Conservation (phyloP, 2,113 vertebrate species). For the Zingel zingel region DNA sequence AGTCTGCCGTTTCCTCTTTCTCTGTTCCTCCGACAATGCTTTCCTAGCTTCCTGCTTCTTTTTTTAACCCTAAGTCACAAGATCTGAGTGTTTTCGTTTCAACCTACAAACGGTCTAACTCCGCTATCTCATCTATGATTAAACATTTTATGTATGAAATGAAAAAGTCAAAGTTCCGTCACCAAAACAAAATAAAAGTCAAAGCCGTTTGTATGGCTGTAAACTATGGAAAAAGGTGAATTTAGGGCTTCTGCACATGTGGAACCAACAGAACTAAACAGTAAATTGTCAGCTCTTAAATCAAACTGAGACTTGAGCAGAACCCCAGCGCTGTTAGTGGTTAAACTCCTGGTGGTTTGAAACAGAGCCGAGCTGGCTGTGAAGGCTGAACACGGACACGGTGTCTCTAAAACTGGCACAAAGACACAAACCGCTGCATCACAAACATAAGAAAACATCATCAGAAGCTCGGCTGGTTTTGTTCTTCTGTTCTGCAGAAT, state of each 20-base stretch:
- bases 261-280: neutral
- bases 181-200: no score
- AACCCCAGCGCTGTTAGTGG: slow-evolving; percentile 59
- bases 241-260: neutral
- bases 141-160: no score
- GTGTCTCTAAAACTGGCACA: slow-evolving; percentile 64
- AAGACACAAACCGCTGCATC: slow-evolving; percentile 33
- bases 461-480: neutral
- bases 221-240: no score
- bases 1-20: no score
- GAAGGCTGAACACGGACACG: slow-evolving; percentile 29
- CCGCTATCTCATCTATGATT: no score
- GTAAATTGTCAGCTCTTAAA: neutral
- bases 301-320: neutral
- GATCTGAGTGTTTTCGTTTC: no score
- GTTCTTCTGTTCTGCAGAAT: slow-evolving; percentile 3
- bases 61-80: no score
- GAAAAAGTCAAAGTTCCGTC: no score
- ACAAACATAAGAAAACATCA: slow-evolving; percentile 26
- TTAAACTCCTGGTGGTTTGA: slow-evolving; percentile 20
- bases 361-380: slow-evolving; percentile 6
- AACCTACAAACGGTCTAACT: no score
- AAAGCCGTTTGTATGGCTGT: no score
- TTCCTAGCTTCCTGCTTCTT: no score
- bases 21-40: no score